These are phyloP conservation scores for Coregonus suidteri DNA, from an alignment of 2,797 vertebrate species.

Conservation along the genomic window DNA sequence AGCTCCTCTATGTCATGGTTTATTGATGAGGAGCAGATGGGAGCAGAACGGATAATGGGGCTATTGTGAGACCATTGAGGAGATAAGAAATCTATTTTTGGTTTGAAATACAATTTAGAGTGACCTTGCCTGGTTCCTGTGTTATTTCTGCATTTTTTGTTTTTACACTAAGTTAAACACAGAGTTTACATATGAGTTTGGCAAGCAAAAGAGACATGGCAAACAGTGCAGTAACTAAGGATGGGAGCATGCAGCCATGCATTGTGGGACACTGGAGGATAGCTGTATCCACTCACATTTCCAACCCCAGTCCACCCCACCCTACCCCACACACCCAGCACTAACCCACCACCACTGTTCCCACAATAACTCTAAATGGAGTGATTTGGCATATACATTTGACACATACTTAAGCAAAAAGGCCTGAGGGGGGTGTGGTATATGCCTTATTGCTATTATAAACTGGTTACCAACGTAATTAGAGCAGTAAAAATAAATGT, in stretches of 20 bases:
- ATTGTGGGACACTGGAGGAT: conserved; percentile 65
- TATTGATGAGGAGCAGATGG: background rate
- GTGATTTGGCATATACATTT: conserved; percentile 76
- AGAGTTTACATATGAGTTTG: conserved; percentile 36
- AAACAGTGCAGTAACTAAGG: conserved; percentile 34
- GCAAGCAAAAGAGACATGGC: conserved; percentile 46
- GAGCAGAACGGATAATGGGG: conserved; percentile 3
- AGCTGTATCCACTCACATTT: conserved; percentile 83
- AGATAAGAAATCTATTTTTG: background rate
- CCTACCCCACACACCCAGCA: conserved; percentile 58
- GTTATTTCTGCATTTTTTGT: background rate
- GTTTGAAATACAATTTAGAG: conserved; percentile 12
- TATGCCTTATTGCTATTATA: too few relatives aligned
- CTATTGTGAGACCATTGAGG: conserved; percentile 6
- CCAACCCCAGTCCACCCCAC: conserved; percentile 62
- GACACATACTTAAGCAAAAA: conserved; percentile 10
- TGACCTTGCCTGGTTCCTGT: conserved; percentile 56
- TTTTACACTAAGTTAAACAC: conserved; percentile 40
- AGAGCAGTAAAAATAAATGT: too few relatives aligned
- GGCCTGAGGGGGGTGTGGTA: too few relatives aligned
- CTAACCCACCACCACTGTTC: conserved; percentile 58
- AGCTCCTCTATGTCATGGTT: conserved; percentile 9
- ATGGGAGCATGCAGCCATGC: conserved; percentile 71
- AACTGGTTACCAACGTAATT: too few relatives aligned
- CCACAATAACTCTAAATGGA: conserved; percentile 54